Evolutionary conservation across 2,888 invertebrate genomes (phyloP).

Genomic region (Cheiracanthium punctorium): DNA sequence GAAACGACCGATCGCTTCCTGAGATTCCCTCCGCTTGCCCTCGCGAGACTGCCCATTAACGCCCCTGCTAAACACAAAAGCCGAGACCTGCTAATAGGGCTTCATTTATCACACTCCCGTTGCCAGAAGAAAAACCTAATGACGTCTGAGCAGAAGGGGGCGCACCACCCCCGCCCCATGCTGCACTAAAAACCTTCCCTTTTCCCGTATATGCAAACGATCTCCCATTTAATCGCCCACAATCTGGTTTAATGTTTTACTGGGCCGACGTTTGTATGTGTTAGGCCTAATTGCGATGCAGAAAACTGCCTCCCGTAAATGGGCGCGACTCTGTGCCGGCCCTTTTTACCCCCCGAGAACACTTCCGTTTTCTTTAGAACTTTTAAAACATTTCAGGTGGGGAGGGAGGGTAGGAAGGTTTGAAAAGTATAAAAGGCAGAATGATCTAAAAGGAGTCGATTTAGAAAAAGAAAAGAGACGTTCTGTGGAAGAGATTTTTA

Average conservation of each 20-base stretch:
- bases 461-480: no score
- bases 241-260: constrained; percentile 53
- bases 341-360: background rate
- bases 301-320: constrained; percentile 8
- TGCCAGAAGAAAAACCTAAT: constrained; percentile 35
- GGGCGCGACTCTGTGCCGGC: background rate
- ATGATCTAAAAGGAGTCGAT: no score
- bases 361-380: constrained; percentile 46
- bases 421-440: no score
- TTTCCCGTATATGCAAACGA: constrained; percentile 33
- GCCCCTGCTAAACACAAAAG: constrained; percentile 34
- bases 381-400: background rate
- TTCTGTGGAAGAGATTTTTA: no score
- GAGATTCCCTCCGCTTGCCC: background rate
- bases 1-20: background rate
- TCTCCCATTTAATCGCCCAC: constrained; percentile 25
- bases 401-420: background rate
- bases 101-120: constrained; percentile 30
- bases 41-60: constrained; percentile 1
- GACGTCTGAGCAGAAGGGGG: constrained; percentile 17
- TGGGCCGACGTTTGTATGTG: background rate
- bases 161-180: background rate
- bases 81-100: constrained; percentile 9
- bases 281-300: constrained; percentile 36
- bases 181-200: background rate